Base-by-base conservation (phyloP, 2,888 invertebrate species). In the Siphlonurus alternatus region DNA sequence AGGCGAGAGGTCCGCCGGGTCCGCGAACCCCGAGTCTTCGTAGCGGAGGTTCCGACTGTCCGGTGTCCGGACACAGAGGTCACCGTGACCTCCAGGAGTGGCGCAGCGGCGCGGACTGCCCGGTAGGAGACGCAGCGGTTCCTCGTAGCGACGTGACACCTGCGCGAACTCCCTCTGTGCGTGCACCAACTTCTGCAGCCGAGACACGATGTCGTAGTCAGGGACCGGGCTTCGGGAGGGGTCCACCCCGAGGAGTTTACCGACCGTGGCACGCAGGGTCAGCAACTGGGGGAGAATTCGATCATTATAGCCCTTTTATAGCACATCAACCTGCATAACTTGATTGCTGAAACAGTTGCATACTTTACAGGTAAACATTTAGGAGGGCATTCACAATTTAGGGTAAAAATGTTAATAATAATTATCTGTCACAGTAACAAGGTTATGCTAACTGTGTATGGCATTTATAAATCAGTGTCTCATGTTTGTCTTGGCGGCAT, bases 91-190 rank as follows among this genome's bases (percentile, higher is more conserved):
- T 1, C 20, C 15, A 7, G 56, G 61, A 38, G 20, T 20, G 38
- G 60, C 63, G 51, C 60, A 56, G 23, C 51, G 59, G 2, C 60
- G 25, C 22, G 54, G 25, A 19, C 54, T 38, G 18, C 61, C 25
- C n/a, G 24, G 53, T 2, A 25, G 61, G 15, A 60, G 60, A 2
- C 79, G 73, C 60, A 80, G 75, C 1, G 81, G 81, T 70, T 81
- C 81, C 68, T 86, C 85, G 71, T 84, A 86, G 70, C 90, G 82
- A 3, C 89, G 81, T 2, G 91, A 91, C 2, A 92, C 84, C 70
- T 89, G 76, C 0, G 91, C 89, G 73, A 91, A 92, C 76, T 92
- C 92, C 71, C 90, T 87, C 74, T 92, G 90, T 0, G 91, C 91
- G 69, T 89, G 87, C 62, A 90, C 88, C 69, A 92, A 77, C 74